Percentiles rank a stretch among this genome's conserved stretches.
phyloP scores from a whole-genome alignment of 2,797 vertebrate genomes.

The Poecilia velifera region DNA sequence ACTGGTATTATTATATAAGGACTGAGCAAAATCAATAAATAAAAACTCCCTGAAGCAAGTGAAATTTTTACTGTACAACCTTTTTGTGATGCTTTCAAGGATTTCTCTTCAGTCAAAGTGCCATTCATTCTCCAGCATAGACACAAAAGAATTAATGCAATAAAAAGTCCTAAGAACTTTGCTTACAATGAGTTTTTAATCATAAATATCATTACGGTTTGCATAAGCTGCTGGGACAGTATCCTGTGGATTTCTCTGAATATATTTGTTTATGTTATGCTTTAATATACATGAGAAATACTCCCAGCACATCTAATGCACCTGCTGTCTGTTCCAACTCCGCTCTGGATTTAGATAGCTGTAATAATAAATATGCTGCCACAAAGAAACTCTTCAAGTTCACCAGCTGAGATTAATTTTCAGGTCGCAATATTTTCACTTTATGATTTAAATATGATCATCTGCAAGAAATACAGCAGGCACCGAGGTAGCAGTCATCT shows the following conservation, averaged over 20 bases:
- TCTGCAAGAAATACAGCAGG: neutral
- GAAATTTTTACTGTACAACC: slow-evolving; percentile 26
- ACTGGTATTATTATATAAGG: slow-evolving; percentile 49
- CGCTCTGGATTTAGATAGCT: neutral
- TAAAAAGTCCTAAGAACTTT: neutral
- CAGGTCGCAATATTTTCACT: neutral
- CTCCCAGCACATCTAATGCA: neutral
- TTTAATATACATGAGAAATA: neutral
- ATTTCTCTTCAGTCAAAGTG: neutral
- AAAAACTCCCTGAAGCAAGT: slow-evolving; percentile 41
- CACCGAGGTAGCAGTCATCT: neutral
- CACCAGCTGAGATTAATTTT: neutral
- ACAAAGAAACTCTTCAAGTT: neutral
- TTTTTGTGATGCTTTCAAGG: neutral
- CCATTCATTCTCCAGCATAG: neutral
- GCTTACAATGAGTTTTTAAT: neutral
- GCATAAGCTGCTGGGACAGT: neutral
- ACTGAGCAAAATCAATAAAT: slow-evolving; percentile 6
- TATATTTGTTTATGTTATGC: neutral
- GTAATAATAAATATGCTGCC: neutral
- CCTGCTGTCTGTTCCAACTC: neutral
- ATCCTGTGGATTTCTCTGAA: neutral
- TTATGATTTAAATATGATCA: neutral
- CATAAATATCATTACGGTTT: neutral
- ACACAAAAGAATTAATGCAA: neutral